These are phyloP conservation scores for Parascotia fuliginaria DNA, from an alignment of 2,888 invertebrate species.

Conservation along the genomic window DNA sequence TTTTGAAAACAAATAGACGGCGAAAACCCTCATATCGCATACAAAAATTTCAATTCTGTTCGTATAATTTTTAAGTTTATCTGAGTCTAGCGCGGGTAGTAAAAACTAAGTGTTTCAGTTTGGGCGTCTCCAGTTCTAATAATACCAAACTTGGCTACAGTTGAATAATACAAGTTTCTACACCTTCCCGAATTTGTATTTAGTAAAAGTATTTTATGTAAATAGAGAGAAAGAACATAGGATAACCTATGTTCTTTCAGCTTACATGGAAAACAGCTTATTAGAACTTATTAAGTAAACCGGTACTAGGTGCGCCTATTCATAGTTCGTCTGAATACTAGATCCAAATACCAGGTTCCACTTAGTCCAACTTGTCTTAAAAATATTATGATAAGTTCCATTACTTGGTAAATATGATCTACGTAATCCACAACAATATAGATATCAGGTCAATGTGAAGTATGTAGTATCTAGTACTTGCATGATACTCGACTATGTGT, in stretches of 20 bases:
- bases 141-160: conserved; percentile 25
- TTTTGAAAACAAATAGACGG: too few relatives aligned
- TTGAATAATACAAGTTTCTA: conserved; percentile 29
- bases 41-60: conserved; percentile 28
- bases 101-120: conserved; percentile 48
- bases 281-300: neutral
- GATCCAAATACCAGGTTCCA: too few relatives aligned
- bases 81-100: conserved; percentile 29
- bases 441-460: too few relatives aligned
- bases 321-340: too few relatives aligned
- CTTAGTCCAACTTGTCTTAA: too few relatives aligned
- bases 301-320: too few relatives aligned
- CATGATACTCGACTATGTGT: too few relatives aligned
- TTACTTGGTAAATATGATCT: too few relatives aligned
- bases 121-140: conserved; percentile 36
- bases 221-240: too few relatives aligned
- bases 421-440: too few relatives aligned
- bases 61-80: conserved; percentile 44
- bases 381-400: too few relatives aligned
- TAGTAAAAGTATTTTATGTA: conserved; percentile 8
- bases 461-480: too few relatives aligned
- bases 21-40: neutral
- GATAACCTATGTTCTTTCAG: conserved; percentile 1
- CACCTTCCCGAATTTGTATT: conserved; percentile 18
- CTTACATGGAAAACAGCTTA: neutral